Percentiles rank a stretch among this genome's conserved stretches.
phyloP scores from a whole-genome alignment of 2,113 vertebrate species.

The Ictidomys tridecemlineatus region DNA sequence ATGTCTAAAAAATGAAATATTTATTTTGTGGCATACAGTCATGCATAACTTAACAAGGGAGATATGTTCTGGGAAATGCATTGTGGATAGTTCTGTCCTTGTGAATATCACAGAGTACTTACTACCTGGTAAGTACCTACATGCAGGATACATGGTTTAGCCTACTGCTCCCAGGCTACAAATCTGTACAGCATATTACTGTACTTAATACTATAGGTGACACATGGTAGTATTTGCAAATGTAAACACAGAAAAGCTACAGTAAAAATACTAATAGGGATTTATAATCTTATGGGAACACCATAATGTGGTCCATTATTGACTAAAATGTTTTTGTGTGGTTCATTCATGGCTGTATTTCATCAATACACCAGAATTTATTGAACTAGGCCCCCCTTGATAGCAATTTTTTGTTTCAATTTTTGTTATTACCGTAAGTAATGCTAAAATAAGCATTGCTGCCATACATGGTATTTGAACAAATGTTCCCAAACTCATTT shows the following conservation, averaged over 20 bases:
- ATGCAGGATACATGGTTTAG: not conserved
- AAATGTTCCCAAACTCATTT: not conserved
- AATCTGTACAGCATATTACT: not conserved
- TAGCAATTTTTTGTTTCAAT: not conserved
- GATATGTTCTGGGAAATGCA: not conserved
- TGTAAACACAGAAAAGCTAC: not conserved
- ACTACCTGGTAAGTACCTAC: not conserved
- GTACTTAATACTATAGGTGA: not conserved
- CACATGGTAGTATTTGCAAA: not conserved
- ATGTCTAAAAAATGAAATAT: not conserved
- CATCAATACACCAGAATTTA: not conserved
- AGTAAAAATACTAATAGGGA: not conserved
- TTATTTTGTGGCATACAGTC: not conserved
- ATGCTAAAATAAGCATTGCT: not conserved
- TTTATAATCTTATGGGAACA: not conserved
- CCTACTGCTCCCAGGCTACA: not conserved
- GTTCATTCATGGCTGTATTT: not conserved
- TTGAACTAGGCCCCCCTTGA: not conserved
- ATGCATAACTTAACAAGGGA: not conserved
- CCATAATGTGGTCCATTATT: not conserved
- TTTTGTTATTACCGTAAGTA: constrained; percentile 18
- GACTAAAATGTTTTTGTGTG: not conserved
- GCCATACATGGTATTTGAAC: not conserved
- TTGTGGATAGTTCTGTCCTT: no score
- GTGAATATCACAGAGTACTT: not conserved